Base-by-base conservation (phyloP, 2,888 invertebrate genomes). In the Noctua janthe region DNA sequence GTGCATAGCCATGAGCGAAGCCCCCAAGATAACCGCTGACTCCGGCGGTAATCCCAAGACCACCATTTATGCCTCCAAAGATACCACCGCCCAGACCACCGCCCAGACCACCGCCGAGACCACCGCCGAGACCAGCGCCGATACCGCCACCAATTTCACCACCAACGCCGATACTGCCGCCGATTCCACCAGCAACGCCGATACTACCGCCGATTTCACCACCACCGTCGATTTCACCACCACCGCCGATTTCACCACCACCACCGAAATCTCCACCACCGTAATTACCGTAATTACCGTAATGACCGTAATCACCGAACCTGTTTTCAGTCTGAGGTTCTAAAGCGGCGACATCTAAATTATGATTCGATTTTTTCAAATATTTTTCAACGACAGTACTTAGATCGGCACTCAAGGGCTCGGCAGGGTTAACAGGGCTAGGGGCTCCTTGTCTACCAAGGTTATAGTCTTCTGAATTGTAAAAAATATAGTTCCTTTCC, bases 1-100 rank as follows among this genome's bases (percentile, higher is more conserved):
- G 39, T 7, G 6, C 47, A 10, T 47, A 47, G 15, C 43, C 43
- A 7, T 43, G 17, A 0, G 56, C 78, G 4, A 47, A 47, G n/a
- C 17, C 56, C 17, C 73, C 72, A 29, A 56, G 1, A 6, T 29
- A 0, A 35, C 10, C 62, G 20, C 81, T 29, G 3, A 80, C 20
- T 17, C 80, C 23, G 11, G 69, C 78, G 5, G 59, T 59, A 69
- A 29, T 0, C 49, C n/a, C 10, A 47, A 77, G n/a, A 54, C 43
- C 77, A 47, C 5, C 66, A 49, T 43, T 10, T 17, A 74, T 8
- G 35, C 75, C 54, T 35, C 43, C 78, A 29, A 80, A 49, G 2
- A 76, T 0, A 13, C 67, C 67, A 39, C n/a, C 56, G 1, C 54
- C 54, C 2, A 20, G 2, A 49, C 49, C 49, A 49, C 13, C 49